phyloP scores from a whole-genome alignment of 2,113 vertebrate genomes.

The Acrocephalus arundinaceus region DNA sequence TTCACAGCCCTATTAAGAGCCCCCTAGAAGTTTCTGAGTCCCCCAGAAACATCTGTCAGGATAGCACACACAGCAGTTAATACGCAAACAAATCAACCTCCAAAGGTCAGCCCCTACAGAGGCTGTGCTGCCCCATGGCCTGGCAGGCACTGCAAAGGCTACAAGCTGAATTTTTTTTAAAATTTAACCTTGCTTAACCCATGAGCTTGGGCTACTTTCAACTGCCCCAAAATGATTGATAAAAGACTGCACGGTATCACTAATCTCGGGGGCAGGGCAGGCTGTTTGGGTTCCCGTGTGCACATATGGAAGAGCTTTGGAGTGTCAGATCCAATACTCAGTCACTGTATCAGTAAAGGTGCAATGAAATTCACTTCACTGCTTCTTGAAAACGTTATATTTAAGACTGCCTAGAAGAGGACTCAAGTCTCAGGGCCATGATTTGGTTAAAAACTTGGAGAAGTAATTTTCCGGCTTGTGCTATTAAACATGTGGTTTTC shows the following conservation, averaged over 20 bases:
- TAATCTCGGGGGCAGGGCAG: background rate
- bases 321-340: constrained; percentile 53
- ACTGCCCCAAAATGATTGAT: background rate
- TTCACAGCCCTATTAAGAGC: background rate
- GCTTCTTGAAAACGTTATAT: constrained; percentile 21
- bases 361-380: constrained; percentile 62
- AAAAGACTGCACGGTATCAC: background rate
- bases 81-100: background rate
- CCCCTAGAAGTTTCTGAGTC: background rate
- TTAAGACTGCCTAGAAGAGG: background rate
- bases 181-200: constrained; percentile 43
- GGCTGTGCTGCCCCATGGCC: rapidly evolving
- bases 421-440: constrained; percentile 16
- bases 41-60: background rate
- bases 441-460: constrained; percentile 69
- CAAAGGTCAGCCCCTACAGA: background rate
- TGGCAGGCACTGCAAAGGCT: background rate
- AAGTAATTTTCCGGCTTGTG: constrained; percentile 59
- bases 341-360: constrained; percentile 32
- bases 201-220: background rate
- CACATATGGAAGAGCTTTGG: constrained; percentile 56
- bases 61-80: rapidly evolving
- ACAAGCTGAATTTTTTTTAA: background rate
- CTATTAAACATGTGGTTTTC: constrained; percentile 66
- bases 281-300: background rate